Conservation (phyloP, 2,113 vertebrate species). For the Rhineura floridana region DNA sequence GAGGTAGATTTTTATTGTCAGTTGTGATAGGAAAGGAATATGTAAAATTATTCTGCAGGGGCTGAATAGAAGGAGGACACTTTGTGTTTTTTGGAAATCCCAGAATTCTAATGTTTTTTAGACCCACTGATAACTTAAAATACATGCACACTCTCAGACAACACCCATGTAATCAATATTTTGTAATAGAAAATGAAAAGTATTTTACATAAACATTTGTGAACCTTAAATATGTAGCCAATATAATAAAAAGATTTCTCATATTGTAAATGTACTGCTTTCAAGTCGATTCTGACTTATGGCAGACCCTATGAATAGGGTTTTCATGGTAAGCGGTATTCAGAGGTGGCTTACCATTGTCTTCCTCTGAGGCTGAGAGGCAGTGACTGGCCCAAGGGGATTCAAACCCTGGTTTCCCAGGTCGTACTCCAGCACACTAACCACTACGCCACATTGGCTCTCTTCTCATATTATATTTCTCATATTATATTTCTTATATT, state of each 20-base stretch:
- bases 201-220: not conserved
- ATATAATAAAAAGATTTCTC: not conserved
- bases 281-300: too few species aligned
- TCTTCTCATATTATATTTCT: too few species aligned
- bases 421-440: too few species aligned
- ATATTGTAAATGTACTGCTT: not conserved
- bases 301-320: too few species aligned
- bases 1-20: constrained; percentile 31
- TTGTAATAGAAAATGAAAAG: not conserved
- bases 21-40: not conserved
- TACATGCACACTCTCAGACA: not conserved
- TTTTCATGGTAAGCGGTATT: too few species aligned
- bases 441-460: too few species aligned
- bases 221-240: not conserved
- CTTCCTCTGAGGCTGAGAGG: too few species aligned
- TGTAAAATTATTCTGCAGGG: not conserved
- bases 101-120: not conserved
- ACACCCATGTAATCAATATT: not conserved
- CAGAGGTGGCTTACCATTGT: too few species aligned
- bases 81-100: not conserved
- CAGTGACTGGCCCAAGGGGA: too few species aligned
- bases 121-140: not conserved
- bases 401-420: too few species aligned
- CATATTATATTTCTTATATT: not conserved
- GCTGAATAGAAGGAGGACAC: not conserved